These are phyloP conservation scores for Liasis olivaceus DNA, from an alignment of 2,797 vertebrate species.

Conservation along the genomic window DNA sequence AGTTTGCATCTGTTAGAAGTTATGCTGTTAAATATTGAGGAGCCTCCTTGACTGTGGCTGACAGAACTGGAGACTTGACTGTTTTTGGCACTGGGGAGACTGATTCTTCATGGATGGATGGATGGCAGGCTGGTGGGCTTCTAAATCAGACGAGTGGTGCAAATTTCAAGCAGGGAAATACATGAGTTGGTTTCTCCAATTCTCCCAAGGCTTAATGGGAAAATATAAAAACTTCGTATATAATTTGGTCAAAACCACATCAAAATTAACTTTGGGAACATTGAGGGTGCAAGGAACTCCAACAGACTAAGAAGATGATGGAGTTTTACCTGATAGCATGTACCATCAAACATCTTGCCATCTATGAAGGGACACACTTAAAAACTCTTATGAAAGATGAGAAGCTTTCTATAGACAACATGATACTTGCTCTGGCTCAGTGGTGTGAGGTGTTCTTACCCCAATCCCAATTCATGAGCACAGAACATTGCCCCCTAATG, in stretches of 20 bases:
- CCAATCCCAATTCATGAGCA: neutral
- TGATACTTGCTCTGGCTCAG: neutral
- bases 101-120: conserved; percentile 39
- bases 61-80: conserved; percentile 65
- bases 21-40: conserved; percentile 62
- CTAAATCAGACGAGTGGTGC: conserved; percentile 57
- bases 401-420: neutral
- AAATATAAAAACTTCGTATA: conserved; percentile 56
- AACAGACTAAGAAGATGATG: conserved; percentile 27
- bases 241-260: conserved; percentile 53
- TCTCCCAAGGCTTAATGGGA: conserved; percentile 56
- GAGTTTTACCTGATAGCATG: neutral
- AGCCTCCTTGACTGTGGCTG: conserved; percentile 58
- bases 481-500: neutral
- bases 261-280: conserved; percentile 50
- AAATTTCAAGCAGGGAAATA: conserved; percentile 66
- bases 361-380: neutral
- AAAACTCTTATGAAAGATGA: neutral
- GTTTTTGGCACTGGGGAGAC: conserved; percentile 57
- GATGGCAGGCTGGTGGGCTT: conserved; percentile 44
- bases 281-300: conserved; percentile 52
- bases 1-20: conserved; percentile 51
- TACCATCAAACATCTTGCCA: neutral
- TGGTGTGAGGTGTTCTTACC: neutral
- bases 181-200: conserved; percentile 65